Conservation (phyloP, 2,888 invertebrate species). For the Athrips mouffetella region DNA sequence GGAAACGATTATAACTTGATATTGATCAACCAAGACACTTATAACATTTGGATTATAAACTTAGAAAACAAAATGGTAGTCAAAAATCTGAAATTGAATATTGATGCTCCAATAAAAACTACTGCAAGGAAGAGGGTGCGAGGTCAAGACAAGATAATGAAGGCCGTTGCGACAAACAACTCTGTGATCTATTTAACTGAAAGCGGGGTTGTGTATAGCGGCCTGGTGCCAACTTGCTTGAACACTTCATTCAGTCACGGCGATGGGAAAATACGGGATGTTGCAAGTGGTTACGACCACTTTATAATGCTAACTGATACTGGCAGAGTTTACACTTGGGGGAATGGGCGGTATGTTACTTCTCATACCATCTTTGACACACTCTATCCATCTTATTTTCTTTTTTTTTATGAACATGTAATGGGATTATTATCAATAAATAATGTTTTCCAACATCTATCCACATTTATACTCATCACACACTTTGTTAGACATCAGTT, state of each 20-base stretch:
- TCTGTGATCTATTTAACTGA: slow-evolving; percentile 47
- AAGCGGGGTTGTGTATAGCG: slow-evolving; percentile 66
- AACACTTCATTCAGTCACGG: slow-evolving; percentile 68
- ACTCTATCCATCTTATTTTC: too few relatives aligned
- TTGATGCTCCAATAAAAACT: slow-evolving; percentile 37
- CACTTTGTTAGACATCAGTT: too few relatives aligned
- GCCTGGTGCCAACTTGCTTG: slow-evolving; percentile 80
- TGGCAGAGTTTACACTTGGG: slow-evolving; percentile 89
- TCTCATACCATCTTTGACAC: too few relatives aligned
- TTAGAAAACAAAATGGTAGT: slow-evolving; percentile 35
- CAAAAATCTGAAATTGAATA: slow-evolving; percentile 38
- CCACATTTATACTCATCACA: too few relatives aligned
- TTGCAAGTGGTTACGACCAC: slow-evolving; percentile 90
- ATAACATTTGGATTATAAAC: slow-evolving; percentile 43
- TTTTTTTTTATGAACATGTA: neutral
- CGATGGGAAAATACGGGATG: slow-evolving; percentile 75
- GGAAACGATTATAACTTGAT: slow-evolving; percentile 58
- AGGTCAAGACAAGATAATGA: slow-evolving; percentile 35
- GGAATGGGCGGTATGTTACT: slow-evolving; percentile 88
- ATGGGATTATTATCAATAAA: neutral
- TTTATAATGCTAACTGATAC: slow-evolving; percentile 82
- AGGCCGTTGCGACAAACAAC: slow-evolving; percentile 42
- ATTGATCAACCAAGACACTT: slow-evolving; percentile 36
- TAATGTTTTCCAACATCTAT: too few relatives aligned
- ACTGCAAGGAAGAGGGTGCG: slow-evolving; percentile 34